These are phyloP conservation scores for Macroramphosus scolopax DNA, from an alignment of 2,797 vertebrate species.

Conservation along the genomic window DNA sequence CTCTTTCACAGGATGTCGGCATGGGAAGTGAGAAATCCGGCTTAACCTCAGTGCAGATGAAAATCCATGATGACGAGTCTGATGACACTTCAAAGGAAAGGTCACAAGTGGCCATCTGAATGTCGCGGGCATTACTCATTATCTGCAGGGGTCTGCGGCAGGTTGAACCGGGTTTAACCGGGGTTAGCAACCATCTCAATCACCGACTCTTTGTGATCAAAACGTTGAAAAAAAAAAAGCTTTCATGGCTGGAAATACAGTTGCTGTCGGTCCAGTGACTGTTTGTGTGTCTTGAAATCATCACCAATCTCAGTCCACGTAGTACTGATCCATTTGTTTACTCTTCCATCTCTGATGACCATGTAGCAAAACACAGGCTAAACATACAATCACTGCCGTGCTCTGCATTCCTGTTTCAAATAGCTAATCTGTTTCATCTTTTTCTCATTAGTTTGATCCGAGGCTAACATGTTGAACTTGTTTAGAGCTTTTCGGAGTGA, in stretches of 20 bases:
- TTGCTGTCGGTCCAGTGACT: constrained; percentile 1
- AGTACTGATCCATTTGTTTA: constrained; percentile 50
- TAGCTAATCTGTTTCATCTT: constrained; percentile 53
- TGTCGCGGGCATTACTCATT: constrained; percentile 50
- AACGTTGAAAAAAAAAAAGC: constrained; percentile 8
- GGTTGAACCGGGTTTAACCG: constrained; percentile 11
- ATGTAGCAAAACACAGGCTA: constrained; percentile 30
- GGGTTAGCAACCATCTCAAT: constrained; percentile 9
- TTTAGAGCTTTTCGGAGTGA: constrained; percentile 61
- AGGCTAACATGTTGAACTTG: constrained; percentile 67
- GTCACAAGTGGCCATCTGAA: constrained; percentile 57
- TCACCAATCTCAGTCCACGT: constrained; percentile 20
- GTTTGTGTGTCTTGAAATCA: constrained; percentile 25
- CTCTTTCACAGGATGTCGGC: constrained; percentile 46
- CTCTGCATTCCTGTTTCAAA: constrained; percentile 53
- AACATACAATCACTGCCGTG: constrained; percentile 49
- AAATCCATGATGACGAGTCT: constrained; percentile 58
- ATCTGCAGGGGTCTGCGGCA: constrained; percentile 28
- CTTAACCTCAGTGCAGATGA: constrained; percentile 53
- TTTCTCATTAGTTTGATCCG: constrained; percentile 54
- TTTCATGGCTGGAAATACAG: background rate
- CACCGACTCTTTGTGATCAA: constrained; percentile 1
- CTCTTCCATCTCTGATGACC: constrained; percentile 38
- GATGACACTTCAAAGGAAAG: constrained; percentile 65
- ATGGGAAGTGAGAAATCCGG: constrained; percentile 64